phyloP scores from a whole-genome alignment of 2,797 vertebrate genomes.

The Anguilla marmorata region DNA sequence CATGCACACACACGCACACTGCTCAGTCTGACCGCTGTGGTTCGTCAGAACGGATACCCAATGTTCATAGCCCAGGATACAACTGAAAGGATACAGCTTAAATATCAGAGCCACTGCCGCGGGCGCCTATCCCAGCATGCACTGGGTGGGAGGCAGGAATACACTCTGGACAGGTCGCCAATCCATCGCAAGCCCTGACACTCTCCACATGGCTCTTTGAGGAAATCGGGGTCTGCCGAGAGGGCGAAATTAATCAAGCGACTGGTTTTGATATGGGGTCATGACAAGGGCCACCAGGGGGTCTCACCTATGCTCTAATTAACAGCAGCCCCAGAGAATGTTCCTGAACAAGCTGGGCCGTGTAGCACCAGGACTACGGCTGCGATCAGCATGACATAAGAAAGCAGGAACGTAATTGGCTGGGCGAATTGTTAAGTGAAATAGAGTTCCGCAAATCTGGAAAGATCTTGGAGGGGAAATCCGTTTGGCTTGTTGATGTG shows the following conservation, averaged over 20 bases:
- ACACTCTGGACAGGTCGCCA: no score
- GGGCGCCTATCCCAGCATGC: no score
- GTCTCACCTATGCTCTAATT: conserved; percentile 25
- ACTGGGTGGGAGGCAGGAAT: no score
- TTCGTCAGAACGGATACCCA: not conserved
- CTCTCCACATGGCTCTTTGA: not conserved
- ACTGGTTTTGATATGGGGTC: conserved; percentile 1
- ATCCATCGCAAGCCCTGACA: not conserved
- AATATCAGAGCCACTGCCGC: no score
- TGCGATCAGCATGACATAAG: not conserved
- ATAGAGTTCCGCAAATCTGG: not conserved
- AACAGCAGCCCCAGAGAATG: not conserved
- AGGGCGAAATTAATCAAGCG: not conserved
- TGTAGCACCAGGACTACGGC: not conserved
- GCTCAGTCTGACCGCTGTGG: no score
- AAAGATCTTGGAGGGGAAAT: conserved; percentile 1
- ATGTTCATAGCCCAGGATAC: not conserved
- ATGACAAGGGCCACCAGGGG: not conserved
- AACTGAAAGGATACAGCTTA: not conserved
- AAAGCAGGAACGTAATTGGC: not conserved
- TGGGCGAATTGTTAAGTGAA: not conserved
- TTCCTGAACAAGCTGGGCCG: not conserved
- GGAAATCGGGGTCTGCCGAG: not conserved
- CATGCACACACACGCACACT: no score
- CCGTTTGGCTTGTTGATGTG: not conserved